These are phyloP conservation scores for Malurus leucopterus DNA, from an alignment of 2,797 vertebrate genomes.

Conservation along the genomic window DNA sequence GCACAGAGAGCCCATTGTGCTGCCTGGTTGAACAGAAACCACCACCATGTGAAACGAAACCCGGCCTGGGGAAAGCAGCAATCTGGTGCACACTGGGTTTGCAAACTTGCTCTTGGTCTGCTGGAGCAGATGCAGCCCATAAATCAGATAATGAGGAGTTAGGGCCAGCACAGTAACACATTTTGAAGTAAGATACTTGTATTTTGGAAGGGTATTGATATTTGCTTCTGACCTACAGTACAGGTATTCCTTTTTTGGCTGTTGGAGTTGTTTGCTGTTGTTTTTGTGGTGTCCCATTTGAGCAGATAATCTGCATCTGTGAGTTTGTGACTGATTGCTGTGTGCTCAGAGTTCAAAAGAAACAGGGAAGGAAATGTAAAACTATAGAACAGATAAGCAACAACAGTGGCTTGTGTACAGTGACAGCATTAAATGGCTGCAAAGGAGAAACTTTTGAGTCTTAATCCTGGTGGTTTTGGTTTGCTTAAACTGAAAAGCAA, in stretches of 20 bases:
- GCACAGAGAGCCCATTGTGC: constrained; percentile 35
- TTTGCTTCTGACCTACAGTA: neutral
- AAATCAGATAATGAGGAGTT: neutral
- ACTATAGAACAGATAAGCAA: neutral
- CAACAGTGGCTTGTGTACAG: neutral
- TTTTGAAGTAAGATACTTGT: neutral
- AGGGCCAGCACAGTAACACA: neutral
- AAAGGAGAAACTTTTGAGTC: neutral
- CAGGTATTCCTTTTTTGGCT: neutral
- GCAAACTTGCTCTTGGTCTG: neutral
- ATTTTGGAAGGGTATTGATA: neutral
- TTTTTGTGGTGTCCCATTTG: neutral
- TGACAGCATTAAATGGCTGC: neutral
- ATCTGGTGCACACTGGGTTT: neutral
- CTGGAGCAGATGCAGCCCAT: neutral
- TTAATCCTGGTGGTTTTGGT: neutral
- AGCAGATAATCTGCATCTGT: neutral
- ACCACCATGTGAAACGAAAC: neutral
- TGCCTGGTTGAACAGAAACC: neutral
- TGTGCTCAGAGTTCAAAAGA: neutral
- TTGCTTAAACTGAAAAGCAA: neutral
- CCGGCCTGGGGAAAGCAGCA: neutral
- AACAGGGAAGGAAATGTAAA: neutral
- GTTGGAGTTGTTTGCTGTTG: neutral
- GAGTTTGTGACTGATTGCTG: neutral